Conservation (phyloP, 2,797 vertebrate genomes). For the Rachycentron canadum region DNA sequence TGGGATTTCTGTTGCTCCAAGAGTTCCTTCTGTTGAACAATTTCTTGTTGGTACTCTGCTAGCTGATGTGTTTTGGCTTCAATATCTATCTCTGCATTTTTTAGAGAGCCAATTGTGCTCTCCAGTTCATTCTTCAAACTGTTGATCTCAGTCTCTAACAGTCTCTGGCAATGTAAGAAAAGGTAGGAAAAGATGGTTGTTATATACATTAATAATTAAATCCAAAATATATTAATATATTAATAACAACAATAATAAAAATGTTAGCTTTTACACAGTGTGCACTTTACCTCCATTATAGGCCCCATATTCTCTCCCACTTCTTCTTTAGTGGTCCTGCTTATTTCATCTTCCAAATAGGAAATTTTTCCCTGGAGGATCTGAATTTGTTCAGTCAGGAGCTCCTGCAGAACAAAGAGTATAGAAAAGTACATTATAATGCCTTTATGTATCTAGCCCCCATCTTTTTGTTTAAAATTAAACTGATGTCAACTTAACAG, state of each 20-base stretch:
- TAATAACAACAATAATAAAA: neutral
- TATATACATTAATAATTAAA: neutral
- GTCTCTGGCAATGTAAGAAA: constrained; percentile 57
- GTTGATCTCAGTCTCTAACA: constrained; percentile 65
- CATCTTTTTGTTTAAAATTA: neutral
- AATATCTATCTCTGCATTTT: constrained; percentile 81
- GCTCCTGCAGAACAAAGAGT: constrained; percentile 83
- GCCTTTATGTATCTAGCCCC: neutral
- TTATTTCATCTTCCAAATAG: constrained; percentile 90
- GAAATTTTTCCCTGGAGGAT: constrained; percentile 94
- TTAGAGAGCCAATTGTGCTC: constrained; percentile 74
- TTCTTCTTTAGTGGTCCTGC: constrained; percentile 80
- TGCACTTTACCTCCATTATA: constrained; percentile 88
- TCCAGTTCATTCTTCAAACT: constrained; percentile 79
- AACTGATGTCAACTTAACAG: neutral
- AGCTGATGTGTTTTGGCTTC: constrained; percentile 73
- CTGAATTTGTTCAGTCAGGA: constrained; percentile 89
- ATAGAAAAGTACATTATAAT: neutral
- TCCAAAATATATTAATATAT: neutral
- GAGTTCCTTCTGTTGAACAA: constrained; percentile 70
- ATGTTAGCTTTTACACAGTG: neutral
- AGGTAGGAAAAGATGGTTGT: neutral
- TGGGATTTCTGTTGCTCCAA: constrained; percentile 66
- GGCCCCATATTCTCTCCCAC: constrained; percentile 94
- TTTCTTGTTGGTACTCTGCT: constrained; percentile 67